Conservation (phyloP, 2,888 invertebrate species). For the Elgonia sp. region DNA sequence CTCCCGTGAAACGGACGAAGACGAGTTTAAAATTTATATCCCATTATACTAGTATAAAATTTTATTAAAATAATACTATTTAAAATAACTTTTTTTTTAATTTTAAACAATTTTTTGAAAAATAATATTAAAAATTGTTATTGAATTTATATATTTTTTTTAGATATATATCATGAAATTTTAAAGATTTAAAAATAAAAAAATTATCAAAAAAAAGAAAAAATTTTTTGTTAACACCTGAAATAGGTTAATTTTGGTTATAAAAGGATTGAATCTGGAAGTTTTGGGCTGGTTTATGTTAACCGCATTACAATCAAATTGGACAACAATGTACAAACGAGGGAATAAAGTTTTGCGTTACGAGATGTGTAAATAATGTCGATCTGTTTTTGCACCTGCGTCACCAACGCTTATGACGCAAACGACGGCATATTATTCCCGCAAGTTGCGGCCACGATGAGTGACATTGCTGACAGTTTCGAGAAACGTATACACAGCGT, state of each 20-base stretch:
- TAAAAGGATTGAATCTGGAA: background rate
- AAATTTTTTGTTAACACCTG: background rate
- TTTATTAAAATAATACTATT: no score
- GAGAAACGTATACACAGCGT: slow-evolving; percentile 40
- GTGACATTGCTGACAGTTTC: slow-evolving; percentile 57
- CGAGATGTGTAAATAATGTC: slow-evolving; percentile 71
- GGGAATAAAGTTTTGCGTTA: slow-evolving; percentile 51
- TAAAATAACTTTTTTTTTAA: no score
- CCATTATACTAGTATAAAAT: no score
- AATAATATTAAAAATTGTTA: no score
- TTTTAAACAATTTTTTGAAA: no score
- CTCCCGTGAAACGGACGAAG: background rate
- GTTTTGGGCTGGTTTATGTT: slow-evolving; percentile 41
- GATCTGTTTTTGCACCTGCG: slow-evolving; percentile 75
- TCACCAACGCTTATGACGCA: slow-evolving; percentile 74
- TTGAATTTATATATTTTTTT: no score
- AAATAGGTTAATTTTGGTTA: slow-evolving; percentile 5
- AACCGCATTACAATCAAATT: slow-evolving; percentile 48
- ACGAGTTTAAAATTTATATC: background rate
- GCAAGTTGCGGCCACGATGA: slow-evolving; percentile 55
- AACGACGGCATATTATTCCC: slow-evolving; percentile 68
- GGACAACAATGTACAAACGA: slow-evolving; percentile 51
- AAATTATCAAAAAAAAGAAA: background rate
- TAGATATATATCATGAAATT: no score
- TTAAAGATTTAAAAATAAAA: background rate